Evolutionary conservation across 2,113 vertebrate species (phyloP), one percentile per base, ranked within the genome.

Genomic region (Stigmatopora nigra): DNA sequence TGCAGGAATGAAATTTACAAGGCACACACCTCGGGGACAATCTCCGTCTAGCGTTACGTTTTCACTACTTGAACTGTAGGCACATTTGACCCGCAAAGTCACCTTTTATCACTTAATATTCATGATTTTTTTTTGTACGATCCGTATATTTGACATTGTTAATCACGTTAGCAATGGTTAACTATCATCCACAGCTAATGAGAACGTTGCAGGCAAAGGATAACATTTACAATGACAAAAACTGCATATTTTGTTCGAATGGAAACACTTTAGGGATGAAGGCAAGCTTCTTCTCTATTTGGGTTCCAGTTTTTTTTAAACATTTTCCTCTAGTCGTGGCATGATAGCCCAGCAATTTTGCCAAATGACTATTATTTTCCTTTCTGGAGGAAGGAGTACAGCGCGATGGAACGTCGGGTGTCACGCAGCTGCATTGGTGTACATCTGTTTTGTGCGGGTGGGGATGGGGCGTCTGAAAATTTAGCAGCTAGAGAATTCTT

Each of bases 281-380:
- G 67, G 81, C 67, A 73, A 10, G 76, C 81, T 82, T 83, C 79
- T 71, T 83, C 69, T 77, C 71, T 61, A 66, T 82, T 70, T 52
- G 25, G 15, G 22, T 46, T 25, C 62, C 78, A 76, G 82, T 88
- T 88, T 87, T 71, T 82, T 31, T 31, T 31, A 2, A 80, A 82
- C 76, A 76, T 85, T 83, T 78, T 79, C 68, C 73, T 12, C 74
- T 76, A 82, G 80, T 84, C 78, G 84, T 82, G 81, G 82, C 85
- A 78, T 81, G 82, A 85, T 82, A 81, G 76, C 79, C 75, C 83
- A 78, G 85, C 82, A 88, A 90, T 90, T 89, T 89, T 75, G 75
- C 57, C 77, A 88, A 89, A 88, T 88, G 81, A 86, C 87, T 85
- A 87, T 84, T 87, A 89, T 90, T 90, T 87, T 70, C 82, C 64